Evolutionary conservation across 2,797 vertebrate genomes (phyloP), one percentile per base, ranked within the genome.

Genomic region (Lacerta viridis): DNA sequence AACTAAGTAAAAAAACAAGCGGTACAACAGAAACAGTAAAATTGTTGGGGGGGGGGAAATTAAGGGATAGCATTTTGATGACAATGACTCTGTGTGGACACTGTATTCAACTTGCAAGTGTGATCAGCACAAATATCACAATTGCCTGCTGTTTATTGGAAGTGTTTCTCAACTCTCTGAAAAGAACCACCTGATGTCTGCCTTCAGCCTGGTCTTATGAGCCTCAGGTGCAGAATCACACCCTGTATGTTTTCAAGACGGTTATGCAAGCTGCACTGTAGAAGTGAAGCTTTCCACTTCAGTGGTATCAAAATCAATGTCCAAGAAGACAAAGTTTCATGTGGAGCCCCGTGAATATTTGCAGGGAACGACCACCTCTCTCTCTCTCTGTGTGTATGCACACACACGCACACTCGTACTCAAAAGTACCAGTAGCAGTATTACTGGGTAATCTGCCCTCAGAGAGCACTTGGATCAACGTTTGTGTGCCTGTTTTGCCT

Each of bases 351-450:
- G 10, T 72, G 43, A 29, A 13, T 2, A 13, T 18, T 33, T 18
- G 20, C 59, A 41, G 4, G 23, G 43, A n/a, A 79, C 29, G 18
- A 46, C 25, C 11, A 3, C 2, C 6, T 33, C 33, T 33, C 17
- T 7, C 27, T 68, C 36, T 25, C 25, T n/a, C 64, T n/a, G 23
- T 13, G 8, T 82, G 11, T 33, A 33, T 33, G 33, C 1, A 25
- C 7, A 17, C 11, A 59, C 11, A 10, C 36, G 64, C 50, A 50
- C 50, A 50, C 50, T 50, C 50, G 13, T 50, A 50, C 0, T 10
- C 0, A 0, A 36, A 50, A 17, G 43, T 0, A 2, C 2, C 0
- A 3, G 20, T 0, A 2, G 3, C 0, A 5, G 20, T 7, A 15
- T 43, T 29, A 61, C 13, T 0, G 1, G 41, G 84, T 33, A 43